Evolutionary conservation across 2,113 vertebrate species (phyloP).

Genomic region (Aviceda subcristata): DNA sequence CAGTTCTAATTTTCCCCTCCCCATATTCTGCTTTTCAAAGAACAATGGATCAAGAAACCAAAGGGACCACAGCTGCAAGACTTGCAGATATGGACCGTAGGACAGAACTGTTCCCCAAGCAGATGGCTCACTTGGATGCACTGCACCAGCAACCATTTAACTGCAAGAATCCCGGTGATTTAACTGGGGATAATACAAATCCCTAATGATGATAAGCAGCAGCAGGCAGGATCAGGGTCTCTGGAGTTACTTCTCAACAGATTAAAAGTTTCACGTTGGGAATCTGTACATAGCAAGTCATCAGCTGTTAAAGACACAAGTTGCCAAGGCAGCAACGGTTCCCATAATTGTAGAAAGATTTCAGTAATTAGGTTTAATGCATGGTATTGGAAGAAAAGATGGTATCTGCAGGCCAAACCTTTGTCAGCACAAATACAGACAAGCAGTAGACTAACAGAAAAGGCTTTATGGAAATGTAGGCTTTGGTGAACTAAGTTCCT

Average conservation of each 20-base stretch:
- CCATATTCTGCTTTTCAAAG: neutral
- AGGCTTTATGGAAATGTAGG: neutral
- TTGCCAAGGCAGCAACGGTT: neutral
- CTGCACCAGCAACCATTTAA: neutral
- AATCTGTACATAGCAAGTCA: neutral
- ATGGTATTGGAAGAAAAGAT: neutral
- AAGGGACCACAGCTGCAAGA: neutral
- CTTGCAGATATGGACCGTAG: neutral
- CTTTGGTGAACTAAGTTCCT: neutral
- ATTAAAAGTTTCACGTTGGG: neutral
- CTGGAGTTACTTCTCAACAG: neutral
- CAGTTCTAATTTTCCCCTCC: neutral
- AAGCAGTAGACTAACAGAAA: neutral
- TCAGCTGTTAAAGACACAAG: neutral
- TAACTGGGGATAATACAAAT: neutral
- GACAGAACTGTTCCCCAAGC: neutral
- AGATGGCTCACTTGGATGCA: neutral
- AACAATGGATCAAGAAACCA: neutral
- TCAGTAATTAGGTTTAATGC: neutral
- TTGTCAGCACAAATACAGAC: neutral
- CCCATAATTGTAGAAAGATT: neutral
- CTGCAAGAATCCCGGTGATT: rapidly evolving
- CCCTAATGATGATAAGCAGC: neutral
- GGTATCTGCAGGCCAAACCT: neutral
- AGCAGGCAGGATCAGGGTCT: neutral